These are phyloP conservation scores for Mormyrus proboscirostris DNA, from an alignment of 2,797 vertebrate species.

Conservation along the genomic window DNA sequence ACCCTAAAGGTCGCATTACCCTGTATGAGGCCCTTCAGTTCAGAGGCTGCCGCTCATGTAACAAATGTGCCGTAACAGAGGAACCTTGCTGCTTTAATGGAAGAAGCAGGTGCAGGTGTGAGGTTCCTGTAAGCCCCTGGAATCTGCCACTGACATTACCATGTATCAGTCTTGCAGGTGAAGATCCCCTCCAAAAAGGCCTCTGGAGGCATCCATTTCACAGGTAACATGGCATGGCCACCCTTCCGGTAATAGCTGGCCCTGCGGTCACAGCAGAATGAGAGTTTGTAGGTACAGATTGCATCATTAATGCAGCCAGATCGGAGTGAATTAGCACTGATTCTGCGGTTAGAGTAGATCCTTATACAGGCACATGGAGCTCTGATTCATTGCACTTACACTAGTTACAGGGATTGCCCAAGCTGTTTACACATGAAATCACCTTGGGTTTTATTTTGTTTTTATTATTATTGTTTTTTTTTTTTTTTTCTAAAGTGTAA, in stretches of 20 bases:
- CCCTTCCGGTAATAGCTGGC: slow-evolving; percentile 89
- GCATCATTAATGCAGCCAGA: background rate
- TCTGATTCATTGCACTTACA: background rate
- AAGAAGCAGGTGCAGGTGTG: background rate
- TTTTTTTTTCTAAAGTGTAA: no score
- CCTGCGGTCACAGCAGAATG: slow-evolving; percentile 46
- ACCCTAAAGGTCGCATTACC: background rate
- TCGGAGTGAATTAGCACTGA: background rate
- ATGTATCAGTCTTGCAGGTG: slow-evolving; percentile 89
- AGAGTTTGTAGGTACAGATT: background rate
- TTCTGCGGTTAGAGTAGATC: background rate
- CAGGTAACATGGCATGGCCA: slow-evolving; percentile 80
- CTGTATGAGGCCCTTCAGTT: background rate
- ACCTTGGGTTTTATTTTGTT: background rate
- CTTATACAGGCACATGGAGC: background rate
- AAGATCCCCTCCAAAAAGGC: slow-evolving; percentile 91
- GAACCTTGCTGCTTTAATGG: background rate
- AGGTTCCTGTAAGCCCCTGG: background rate
- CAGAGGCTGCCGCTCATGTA: background rate
- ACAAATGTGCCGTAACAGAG: background rate
- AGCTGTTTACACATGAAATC: background rate
- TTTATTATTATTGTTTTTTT: no score
- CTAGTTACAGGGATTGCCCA: background rate
- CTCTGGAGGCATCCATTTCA: slow-evolving; percentile 92
- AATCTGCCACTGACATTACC: slow-evolving; percentile 56